Base-by-base conservation (phyloP, 2,888 invertebrate genomes). In the Lottia scabra region DNA sequence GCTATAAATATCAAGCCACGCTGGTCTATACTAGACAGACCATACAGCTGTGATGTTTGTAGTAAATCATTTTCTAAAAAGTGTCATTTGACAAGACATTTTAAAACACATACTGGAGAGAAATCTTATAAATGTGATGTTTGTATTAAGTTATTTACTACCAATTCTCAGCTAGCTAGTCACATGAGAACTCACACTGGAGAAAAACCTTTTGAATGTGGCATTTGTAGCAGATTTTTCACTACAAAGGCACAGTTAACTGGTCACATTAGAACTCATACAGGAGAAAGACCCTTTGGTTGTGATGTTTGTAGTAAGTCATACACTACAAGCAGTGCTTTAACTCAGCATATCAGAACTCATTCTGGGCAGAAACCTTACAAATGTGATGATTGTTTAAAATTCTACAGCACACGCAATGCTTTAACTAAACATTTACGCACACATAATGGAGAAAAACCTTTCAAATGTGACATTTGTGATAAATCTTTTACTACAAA, bases 151-250 rank as follows among this genome's bases (percentile, higher is more conserved):
- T n/a, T 44, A 26, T 66, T 66, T 45, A 46, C 66, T 19, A 44
- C 44, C 8, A 44, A 44, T 5, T 44, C 45, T 26, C 44, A 44
- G 16, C 27, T 66, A 10, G 46, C 16, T 5, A 46, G 46, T 44
- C 66, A 66, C 66, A 45, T 66, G 66, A 38, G 66, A n/a, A 66
- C 44, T 8, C 66, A 66, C 15, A 46, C 66, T 27, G 66, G 66
- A 44, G 66, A 66, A 23, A 66, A 66, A 15, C 66, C 66, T 12
- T 66, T 66, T 46, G 66, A 66, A 2, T 66, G 66, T 45, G 66
- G 66, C 45, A 66, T 38, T 38, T 38, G 38, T 38, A 38, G 38
- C 38, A 4, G 38, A 38, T 38, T 38, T 38, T 38, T 38, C 10
- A 38, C 38, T 38, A 38, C 38, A 38, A 38, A 38, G 38, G 38